Evolutionary conservation across 2,888 invertebrate species (phyloP).

Genomic region (Drosophila eohydei): DNA sequence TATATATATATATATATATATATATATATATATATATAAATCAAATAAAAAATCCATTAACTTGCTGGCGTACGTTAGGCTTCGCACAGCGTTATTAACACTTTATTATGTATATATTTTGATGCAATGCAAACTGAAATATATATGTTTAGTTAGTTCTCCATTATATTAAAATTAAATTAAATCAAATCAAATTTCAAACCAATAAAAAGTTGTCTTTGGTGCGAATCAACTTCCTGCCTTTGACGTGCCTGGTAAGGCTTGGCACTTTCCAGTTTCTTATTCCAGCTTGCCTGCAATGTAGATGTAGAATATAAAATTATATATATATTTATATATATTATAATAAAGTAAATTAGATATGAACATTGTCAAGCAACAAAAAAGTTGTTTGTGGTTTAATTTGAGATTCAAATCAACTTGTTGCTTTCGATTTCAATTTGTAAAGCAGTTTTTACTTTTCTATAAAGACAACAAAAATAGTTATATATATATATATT

Average conservation of each 20-base stretch:
- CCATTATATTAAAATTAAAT: not conserved
- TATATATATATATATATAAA: not conserved
- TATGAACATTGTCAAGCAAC: not conserved
- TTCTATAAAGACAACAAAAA: not conserved
- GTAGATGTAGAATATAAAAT: too few relatives aligned
- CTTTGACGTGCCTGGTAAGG: not conserved
- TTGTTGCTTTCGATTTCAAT: not conserved
- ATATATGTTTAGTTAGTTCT: not conserved
- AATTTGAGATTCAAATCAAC: not conserved
- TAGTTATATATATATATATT: too few relatives aligned
- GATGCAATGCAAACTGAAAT: not conserved
- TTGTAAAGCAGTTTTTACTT: not conserved
- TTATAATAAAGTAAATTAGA: too few relatives aligned
- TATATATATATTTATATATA: not conserved
- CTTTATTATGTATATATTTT: not conserved
- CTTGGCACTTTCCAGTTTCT: not conserved
- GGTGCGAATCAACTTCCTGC: not conserved
- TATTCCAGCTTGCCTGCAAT: not conserved
- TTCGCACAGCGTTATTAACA: not conserved
- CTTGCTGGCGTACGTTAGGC: not conserved
- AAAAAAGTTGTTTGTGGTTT: not conserved
- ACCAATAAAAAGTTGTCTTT: slow-evolving; percentile 4
- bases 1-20: too few relatives aligned
- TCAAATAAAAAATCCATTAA: not conserved
- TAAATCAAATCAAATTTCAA: not conserved